Base-by-base conservation (phyloP, 2,888 invertebrate species). In the Melitaea athalia region DNA sequence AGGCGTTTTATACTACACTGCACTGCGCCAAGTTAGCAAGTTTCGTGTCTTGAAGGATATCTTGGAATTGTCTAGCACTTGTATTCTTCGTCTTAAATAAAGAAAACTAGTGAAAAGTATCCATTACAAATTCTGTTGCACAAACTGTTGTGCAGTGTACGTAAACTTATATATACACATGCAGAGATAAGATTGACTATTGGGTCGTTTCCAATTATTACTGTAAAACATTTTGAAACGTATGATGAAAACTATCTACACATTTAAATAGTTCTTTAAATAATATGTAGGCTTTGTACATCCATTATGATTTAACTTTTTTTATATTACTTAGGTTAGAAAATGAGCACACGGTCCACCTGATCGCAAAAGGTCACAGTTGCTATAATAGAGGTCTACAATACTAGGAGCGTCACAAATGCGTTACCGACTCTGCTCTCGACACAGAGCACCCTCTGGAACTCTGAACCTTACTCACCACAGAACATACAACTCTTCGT, bases 1-100 rank as follows among this genome's bases (percentile, higher is more conserved):
- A 72, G 75, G 74, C 55, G 31, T 62, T 67, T 57, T 61, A 62
- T 55, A n/a, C 57, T 47, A 62, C 55, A 67, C 66, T 47, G 66
- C 66, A 67, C 55, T 67, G 66, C 66, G 66, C 61, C 66, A 67
- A 67, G 62, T 53, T 42, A 61, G 49, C 8, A 33, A 57, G 57
- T 67, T 14, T 24, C 24, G 55, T 38, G 47, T 31, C 60, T 43
- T 65, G 31, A 55, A 62, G 55, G 57, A 57, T 15, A 15, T 11
- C 49, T 50, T 31, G 49, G 42, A 42, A 17, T 57, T 33, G 12
- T 66, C 42, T 55, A 33, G 10, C 15, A 55, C 33, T 47, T 11
- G 15, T 61, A 38, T 59, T 59, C 17, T 33, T 0, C 33, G n/a
- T 11, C n/a, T 42, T 42, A 57, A 15, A 14, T 15, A 42, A 42